These are phyloP conservation scores for Orestias chungarensis DNA, from an alignment of 2,797 vertebrate genomes.

Conservation along the genomic window DNA sequence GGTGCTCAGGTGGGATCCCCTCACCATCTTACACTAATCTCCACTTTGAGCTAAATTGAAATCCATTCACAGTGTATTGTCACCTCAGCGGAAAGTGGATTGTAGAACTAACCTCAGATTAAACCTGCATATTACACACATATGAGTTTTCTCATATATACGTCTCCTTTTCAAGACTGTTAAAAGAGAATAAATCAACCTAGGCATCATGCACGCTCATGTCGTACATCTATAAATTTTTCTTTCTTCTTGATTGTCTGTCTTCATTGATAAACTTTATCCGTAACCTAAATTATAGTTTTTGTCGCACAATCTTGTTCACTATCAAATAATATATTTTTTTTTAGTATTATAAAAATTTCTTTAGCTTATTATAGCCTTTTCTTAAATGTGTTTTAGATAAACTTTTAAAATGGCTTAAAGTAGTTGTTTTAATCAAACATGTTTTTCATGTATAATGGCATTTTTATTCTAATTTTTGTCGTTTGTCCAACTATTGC, in stretches of 20 bases:
- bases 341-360: neutral
- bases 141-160: too few relatives aligned
- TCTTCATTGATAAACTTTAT: neutral
- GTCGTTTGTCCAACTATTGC: neutral
- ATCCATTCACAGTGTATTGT: slow-evolving; percentile 52
- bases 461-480: too few relatives aligned
- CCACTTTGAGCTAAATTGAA: slow-evolving; percentile 64
- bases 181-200: too few relatives aligned
- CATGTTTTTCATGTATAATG: neutral
- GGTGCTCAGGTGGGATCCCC: slow-evolving; percentile 66
- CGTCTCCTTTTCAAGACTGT: too few relatives aligned
- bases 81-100: slow-evolving; percentile 46
- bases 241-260: neutral
- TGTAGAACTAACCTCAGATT: too few relatives aligned
- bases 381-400: neutral
- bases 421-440: neutral
- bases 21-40: slow-evolving; percentile 71
- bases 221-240: too few relatives aligned
- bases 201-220: too few relatives aligned
- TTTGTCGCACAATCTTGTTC: neutral
- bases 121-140: too few relatives aligned
- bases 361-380: neutral
- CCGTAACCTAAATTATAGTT: neutral
- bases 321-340: neutral
- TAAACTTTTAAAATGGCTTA: neutral